Evolutionary conservation across 2,888 invertebrate species (phyloP), one percentile per base, ranked within the genome.

Genomic region (Lasius fuliginosus): DNA sequence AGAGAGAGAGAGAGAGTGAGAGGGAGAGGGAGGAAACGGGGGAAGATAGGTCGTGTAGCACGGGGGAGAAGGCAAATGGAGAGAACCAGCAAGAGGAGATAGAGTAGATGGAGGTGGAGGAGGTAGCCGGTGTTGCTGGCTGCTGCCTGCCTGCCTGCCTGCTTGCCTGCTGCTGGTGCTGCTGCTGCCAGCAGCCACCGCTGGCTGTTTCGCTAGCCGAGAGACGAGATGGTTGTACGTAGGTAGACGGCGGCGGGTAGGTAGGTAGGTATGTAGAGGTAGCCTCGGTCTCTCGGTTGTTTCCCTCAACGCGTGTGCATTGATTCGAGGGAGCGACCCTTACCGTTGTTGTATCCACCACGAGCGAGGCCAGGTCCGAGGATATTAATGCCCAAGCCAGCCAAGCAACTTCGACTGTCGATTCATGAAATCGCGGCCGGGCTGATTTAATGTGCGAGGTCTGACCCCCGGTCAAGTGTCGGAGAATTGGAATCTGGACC

Each of bases 251-350:
- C 81, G 86, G 56, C 65, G 60, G 84, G 27, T 71, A 71, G 86
- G 76, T 81, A 84, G 87, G 65, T 81, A 71, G 79, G 65, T 83
- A 75, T 33, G 83, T 73, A 83, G 84, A 83, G 84, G 71, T 69
- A 62, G 75, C 82, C 64, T 79, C 77, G 75, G 69, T 62, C 46
- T 36, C 56, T 74, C 69, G 75, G 81, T 77, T 85, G 84, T 87
- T 23, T 88, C 79, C 18, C 60, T 89, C 86, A 87, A 88, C 87
- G 88, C 85, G 87, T 88, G 86, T 89, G 90, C 92, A 92, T 91
- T 90, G 92, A 92, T 93, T 92, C 89, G 90, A 90, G 60, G 12
- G 46, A 89, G 84, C 90, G 86, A 90, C 91, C 91, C 92, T 92
- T 91, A 89, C 88, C 88, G 87, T 86, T 83, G 79, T 81, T 74